Base-by-base conservation (phyloP, 2,113 vertebrate species). In the Leptosomus discolor region DNA sequence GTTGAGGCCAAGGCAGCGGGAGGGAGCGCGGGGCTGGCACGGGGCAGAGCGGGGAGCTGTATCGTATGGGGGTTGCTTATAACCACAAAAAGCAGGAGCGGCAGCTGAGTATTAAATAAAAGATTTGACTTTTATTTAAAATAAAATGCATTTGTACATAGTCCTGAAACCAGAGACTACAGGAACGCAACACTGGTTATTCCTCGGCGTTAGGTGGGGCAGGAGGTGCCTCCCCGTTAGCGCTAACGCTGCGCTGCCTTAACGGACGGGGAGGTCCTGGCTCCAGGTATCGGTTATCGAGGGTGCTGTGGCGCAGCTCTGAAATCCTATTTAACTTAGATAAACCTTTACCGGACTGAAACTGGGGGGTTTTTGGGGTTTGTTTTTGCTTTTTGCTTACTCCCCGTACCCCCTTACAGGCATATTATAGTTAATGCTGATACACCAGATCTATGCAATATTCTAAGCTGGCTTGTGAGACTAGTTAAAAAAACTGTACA, bases 401-500 rank as follows among this genome's bases (percentile, higher is more conserved):
- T 96, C 97, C 90, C 96, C 89, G 14, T 96, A n/a, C 78, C 83
- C 79, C 81, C 93, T 95, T 92, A 93, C 97, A 98, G 97, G 96
- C 96, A 95, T 54, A 45, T 46, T 96, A 75, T 32, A 95, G 92
- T 95, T 97, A 96, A 98, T 94, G 98, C 94, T 95, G 96, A 96
- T 96, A 97, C 88, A 92, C 93, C 96, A 71, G 81, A 96, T 46
- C 96, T 97, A 98, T 74, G 97, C 86, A 86, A 95, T 88, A 95
- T 88, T 94, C 97, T 98, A 97, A n/a, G 87, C 92, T 97, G 97
- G 97, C 88, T 97, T 97, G 97, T 98, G 98, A 97, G 88, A 92
- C 94, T 97, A 97, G 92, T 97, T 97, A 93, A 97, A 98, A 98
- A 98, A 98, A 98, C 99, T 99, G 99, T 99, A 99, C 99, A 99